Base-by-base conservation (phyloP, 2,113 vertebrate species). In the Microcebus jonahi region DNA sequence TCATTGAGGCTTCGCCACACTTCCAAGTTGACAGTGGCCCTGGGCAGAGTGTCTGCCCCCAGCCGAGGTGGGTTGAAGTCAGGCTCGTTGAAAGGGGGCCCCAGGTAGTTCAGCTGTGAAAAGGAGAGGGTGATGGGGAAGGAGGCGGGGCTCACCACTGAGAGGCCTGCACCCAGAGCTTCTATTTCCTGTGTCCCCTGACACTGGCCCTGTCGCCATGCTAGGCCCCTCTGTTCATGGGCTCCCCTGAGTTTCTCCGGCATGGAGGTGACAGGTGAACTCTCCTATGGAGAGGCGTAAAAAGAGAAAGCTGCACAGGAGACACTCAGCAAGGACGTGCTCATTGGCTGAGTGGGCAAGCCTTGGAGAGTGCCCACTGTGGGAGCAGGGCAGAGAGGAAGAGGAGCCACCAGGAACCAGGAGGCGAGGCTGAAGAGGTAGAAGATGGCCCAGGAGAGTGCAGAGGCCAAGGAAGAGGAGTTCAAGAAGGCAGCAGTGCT, bases 61-160 rank as follows among this genome's bases (percentile, higher is more conserved):
- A 99, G 98, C 21, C 99, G 98, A 0, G 99, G 99, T 0, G 99
- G 99, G 76, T 99, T 99, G 98, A 99, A 99, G 98, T 99, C 99
- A 7, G 99, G 99, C 77, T 99, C 99, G 29, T 99, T 99, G 98
- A 99, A 99, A 3, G 99, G 99, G 21, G 99, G 99, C 0, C 99
- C 99, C 18, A 99, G 98, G 98, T 99, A 99, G 93, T 99, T 99
- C 97, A 99, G 98, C 99, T 99, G 98, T 70, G 75, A 29, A 92
- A 94, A 96, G 94, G 96, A 96, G 96, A 97, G 95, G 90, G 48
- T 67, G 21, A 81, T 97, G 95, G 97, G 95, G 79, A 88, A 86
- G 96, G 77, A 77, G 81, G 88, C 53, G 87, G 79, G 67, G 88
- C 23, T 45, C 6, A 3, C 82, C 39, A 8, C 81, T 12, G 25